A percentile compares a stretch with the other conserved stretches of the same genome.
These are phyloP conservation scores for Notechis scutatus DNA, from an alignment of 2,113 vertebrate species.

Conservation along the genomic window DNA sequence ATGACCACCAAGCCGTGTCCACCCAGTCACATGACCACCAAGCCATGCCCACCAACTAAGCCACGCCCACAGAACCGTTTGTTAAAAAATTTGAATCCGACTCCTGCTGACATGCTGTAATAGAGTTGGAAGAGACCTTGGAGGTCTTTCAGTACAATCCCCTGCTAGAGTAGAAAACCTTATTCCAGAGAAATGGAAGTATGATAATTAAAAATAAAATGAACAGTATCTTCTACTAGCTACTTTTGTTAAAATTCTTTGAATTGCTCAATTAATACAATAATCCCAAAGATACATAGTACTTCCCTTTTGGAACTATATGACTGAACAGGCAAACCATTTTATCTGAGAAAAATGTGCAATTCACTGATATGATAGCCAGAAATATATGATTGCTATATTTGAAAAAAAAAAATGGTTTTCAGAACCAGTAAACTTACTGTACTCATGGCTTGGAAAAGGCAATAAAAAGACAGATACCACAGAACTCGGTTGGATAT, in stretches of 20 bases:
- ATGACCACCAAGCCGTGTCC: too few relatives aligned
- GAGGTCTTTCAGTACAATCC: background rate
- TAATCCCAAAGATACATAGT: background rate
- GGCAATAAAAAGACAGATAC: conserved; percentile 87
- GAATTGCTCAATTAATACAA: background rate
- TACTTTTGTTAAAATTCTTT: background rate
- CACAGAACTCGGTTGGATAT: conserved; percentile 77
- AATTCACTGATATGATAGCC: background rate
- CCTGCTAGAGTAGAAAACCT: background rate
- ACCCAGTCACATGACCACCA: too few relatives aligned
- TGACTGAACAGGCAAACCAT: background rate
- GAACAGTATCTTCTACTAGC: background rate
- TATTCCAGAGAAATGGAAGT: background rate
- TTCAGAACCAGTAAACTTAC: conserved; percentile 72
- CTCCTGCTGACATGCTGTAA: background rate
- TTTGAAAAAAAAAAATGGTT: background rate
- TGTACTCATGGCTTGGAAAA: conserved; percentile 91
- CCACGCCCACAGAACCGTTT: too few relatives aligned
- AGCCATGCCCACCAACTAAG: too few relatives aligned
- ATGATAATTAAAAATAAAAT: background rate
- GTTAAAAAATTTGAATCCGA: too few relatives aligned
- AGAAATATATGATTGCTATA: background rate
- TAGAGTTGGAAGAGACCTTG: background rate
- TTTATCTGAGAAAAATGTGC: background rate
- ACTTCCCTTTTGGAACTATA: background rate